These are phyloP conservation scores for Endotricha flammealis DNA, from an alignment of 2,888 invertebrate genomes.

Conservation along the genomic window DNA sequence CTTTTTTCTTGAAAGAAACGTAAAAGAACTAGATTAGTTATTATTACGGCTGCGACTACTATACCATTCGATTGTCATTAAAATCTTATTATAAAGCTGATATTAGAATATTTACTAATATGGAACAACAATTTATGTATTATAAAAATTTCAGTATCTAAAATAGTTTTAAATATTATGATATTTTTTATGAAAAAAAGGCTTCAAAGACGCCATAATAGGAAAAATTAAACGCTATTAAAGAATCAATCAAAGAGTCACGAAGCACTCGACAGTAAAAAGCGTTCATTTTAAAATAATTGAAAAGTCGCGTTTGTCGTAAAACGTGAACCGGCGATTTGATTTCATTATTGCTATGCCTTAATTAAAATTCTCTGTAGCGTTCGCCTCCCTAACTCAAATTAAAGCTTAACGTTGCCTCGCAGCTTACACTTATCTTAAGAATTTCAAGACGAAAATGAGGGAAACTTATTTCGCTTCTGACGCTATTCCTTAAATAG, in stretches of 20 bases:
- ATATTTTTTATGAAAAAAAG: too few relatives aligned
- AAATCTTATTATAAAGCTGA: too few relatives aligned
- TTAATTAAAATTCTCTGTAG: slow-evolving; percentile 48
- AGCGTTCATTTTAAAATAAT: slow-evolving; percentile 19
- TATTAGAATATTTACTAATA: too few relatives aligned
- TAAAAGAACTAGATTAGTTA: too few relatives aligned
- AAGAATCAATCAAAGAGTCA: slow-evolving; percentile 9
- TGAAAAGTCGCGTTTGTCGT: slow-evolving; percentile 24
- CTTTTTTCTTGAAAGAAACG: too few relatives aligned
- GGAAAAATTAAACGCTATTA: not conserved
- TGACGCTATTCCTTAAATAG: too few relatives aligned
- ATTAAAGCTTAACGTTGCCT: slow-evolving; percentile 22
- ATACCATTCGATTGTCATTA: too few relatives aligned
- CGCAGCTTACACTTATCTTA: not conserved
- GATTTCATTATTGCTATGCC: slow-evolving; percentile 39
- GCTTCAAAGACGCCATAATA: too few relatives aligned
- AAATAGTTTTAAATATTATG: too few relatives aligned
- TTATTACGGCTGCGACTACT: too few relatives aligned
- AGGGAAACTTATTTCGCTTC: not conserved
- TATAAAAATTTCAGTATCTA: too few relatives aligned
- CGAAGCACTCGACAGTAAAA: slow-evolving; percentile 12
- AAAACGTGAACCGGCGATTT: slow-evolving; percentile 37
- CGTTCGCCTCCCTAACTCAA: slow-evolving; percentile 26
- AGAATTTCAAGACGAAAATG: not conserved
- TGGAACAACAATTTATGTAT: too few relatives aligned